phyloP scores from a whole-genome alignment of 2,113 vertebrate species.

The Paracanthobrama guichenoti region DNA sequence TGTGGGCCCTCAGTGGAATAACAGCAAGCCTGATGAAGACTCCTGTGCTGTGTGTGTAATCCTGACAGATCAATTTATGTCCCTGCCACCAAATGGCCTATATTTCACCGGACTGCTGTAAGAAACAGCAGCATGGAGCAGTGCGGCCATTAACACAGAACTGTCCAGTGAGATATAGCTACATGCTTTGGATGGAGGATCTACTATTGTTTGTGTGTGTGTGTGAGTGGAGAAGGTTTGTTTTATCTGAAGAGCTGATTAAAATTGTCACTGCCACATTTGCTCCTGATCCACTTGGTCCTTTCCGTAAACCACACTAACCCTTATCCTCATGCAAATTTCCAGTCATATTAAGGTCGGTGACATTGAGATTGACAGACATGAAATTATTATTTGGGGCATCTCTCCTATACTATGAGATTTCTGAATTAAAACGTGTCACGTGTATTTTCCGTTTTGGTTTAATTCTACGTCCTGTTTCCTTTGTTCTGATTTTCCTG shows the following conservation, averaged over 20 bases:
- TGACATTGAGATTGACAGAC: neutral
- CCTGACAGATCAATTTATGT: constrained; percentile 39
- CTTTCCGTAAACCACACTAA: neutral
- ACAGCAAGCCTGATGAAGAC: constrained; percentile 16
- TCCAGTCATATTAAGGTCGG: neutral
- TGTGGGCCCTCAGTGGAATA: constrained; percentile 3
- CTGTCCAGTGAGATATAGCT: neutral
- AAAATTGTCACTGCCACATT: neutral
- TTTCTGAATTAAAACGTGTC: neutral
- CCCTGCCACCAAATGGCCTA: constrained; percentile 42
- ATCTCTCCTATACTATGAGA: neutral
- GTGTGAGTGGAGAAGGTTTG: neutral
- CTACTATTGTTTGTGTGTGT: neutral
- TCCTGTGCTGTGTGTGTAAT: constrained; percentile 33
- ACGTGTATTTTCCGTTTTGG: too few relatives aligned
- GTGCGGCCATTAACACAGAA: neutral
- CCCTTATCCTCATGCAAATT: neutral
- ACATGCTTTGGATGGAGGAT: neutral
- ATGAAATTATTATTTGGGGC: neutral
- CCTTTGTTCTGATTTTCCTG: too few relatives aligned
- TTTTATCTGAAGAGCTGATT: constrained; percentile 23
- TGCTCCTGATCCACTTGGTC: neutral
- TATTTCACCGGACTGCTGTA: constrained; percentile 38
- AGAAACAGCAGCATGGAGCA: constrained; percentile 8
- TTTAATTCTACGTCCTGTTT: too few relatives aligned